A percentile compares a stretch with the other conserved stretches of the same genome.
Conservation (phyloP, 2,113 vertebrate species). For the Isichthys henryi region DNA sequence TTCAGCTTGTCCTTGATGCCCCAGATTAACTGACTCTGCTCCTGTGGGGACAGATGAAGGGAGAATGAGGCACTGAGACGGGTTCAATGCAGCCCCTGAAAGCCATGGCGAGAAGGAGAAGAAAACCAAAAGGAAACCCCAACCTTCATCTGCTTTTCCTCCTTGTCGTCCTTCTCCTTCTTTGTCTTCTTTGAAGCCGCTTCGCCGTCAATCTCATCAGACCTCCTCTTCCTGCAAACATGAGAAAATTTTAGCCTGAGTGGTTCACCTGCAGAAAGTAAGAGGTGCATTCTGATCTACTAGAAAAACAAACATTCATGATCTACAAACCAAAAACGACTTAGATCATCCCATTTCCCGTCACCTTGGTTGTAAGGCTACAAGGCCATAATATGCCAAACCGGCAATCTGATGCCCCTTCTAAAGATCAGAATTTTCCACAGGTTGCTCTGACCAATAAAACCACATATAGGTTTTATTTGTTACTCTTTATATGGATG, state of each 20-base stretch:
- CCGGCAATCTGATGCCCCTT: not conserved
- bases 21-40: conserved; percentile 88
- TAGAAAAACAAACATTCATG: not conserved
- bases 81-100: not conserved
- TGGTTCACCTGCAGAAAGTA: not conserved
- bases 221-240: conserved; percentile 77
- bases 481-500: not conserved
- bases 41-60: conserved; percentile 53
- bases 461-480: not conserved
- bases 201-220: conserved; percentile 72
- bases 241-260: not conserved
- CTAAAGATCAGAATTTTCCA: not conserved
- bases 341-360: not conserved
- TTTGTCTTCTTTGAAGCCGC: conserved; percentile 73
- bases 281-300: not conserved
- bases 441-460: not conserved
- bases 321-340: not conserved
- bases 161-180: conserved; percentile 76
- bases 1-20: conserved; percentile 88
- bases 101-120: not conserved
- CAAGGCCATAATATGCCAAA: not conserved
- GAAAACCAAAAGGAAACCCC: not conserved
- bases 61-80: not conserved
- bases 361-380: not conserved
- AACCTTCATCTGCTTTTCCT: conserved; percentile 69